A percentile compares a stretch with the other conserved stretches of the same genome.
These are phyloP conservation scores for Linurgus olivaceus DNA, from an alignment of 2,797 vertebrate species.

Conservation along the genomic window DNA sequence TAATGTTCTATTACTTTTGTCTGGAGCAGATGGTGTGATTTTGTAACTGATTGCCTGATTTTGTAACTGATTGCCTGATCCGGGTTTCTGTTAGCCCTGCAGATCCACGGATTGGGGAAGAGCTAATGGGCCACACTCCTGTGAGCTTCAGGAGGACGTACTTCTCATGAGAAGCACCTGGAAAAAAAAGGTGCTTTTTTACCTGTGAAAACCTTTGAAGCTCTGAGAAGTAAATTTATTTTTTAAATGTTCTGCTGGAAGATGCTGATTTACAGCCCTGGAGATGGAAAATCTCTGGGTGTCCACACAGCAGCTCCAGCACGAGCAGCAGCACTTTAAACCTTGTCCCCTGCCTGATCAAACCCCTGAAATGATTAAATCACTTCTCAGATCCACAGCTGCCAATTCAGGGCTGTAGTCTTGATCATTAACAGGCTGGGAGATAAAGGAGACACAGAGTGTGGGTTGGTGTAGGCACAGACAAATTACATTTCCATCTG, in stretches of 20 bases:
- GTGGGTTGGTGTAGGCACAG: neutral
- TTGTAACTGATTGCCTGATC: conserved; percentile 29
- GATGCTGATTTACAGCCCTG: neutral
- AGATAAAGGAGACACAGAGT: neutral
- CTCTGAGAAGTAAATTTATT: neutral
- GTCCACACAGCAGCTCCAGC: neutral
- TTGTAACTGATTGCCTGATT: conserved; percentile 36
- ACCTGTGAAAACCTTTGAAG: conserved; percentile 21
- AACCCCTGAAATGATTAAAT: neutral
- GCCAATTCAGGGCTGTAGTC: neutral
- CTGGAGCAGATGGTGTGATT: neutral
- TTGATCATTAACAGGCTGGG: neutral
- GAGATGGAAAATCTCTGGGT: neutral
- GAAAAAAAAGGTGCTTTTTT: neutral
- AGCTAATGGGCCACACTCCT: conserved; percentile 14
- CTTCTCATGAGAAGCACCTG: neutral
- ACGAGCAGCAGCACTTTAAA: neutral
- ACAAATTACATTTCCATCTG: neutral
- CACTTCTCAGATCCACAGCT: neutral
- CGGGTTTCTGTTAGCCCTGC: neutral
- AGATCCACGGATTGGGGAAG: neutral
- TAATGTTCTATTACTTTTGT: conserved; percentile 25
- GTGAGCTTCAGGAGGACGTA: neutral
- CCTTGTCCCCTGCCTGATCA: neutral
- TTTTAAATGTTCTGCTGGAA: conserved; percentile 7